These are phyloP conservation scores for Caracal caracal DNA, from an alignment of 2,113 vertebrate species.

Conservation along the genomic window DNA sequence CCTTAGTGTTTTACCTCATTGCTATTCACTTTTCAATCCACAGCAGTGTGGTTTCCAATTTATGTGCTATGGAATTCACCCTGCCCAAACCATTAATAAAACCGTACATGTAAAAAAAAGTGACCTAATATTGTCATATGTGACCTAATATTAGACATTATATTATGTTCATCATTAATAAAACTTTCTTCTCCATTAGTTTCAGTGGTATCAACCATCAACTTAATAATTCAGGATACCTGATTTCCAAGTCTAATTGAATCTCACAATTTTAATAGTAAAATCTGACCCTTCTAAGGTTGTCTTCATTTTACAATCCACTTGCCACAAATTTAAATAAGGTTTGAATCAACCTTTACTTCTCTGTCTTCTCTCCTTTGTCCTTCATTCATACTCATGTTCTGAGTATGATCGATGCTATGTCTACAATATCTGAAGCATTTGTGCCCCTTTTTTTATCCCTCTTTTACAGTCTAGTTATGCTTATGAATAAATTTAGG, in stretches of 20 bases:
- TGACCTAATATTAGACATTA: neutral
- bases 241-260: neutral
- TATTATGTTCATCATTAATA: neutral
- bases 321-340: neutral
- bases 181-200: neutral
- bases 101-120: neutral
- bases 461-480: neutral
- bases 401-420: neutral
- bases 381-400: neutral
- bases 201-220: neutral
- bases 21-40: neutral
- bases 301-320: neutral
- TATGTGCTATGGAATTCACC: neutral
- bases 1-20: neutral
- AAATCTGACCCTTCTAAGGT: neutral
- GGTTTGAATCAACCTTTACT: neutral
- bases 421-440: neutral
- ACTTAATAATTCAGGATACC: neutral
- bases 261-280: neutral
- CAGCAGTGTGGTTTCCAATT: neutral
- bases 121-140: neutral
- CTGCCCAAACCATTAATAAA: neutral
- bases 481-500: neutral
- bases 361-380: neutral
- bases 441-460: neutral